Percentiles rank a stretch among this genome's conserved stretches.
Evolutionary conservation across 2,888 invertebrate species (phyloP).

Genomic region (Drosophila seclusa): DNA sequence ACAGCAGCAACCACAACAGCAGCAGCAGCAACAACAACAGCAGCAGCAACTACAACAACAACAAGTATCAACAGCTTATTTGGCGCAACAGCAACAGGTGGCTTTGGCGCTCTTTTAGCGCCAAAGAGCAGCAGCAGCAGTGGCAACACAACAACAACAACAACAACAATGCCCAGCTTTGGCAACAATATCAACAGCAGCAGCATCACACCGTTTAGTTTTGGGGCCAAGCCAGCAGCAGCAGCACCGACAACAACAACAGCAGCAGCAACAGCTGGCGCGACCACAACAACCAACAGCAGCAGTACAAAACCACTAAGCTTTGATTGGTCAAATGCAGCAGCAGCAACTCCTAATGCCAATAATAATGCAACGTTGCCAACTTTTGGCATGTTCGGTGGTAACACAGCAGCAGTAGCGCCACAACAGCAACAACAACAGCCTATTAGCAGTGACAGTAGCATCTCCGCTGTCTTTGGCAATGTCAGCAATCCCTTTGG

Average conservation of each 20-base stretch:
- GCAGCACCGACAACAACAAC: conserved; percentile 1
- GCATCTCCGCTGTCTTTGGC: conserved; percentile 4
- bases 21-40: not conserved
- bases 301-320: conserved; percentile 3
- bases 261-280: not conserved
- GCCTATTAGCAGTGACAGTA: not conserved
- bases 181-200: conserved; percentile 32
- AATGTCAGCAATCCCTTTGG: conserved; percentile 11
- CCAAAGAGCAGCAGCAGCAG: not conserved
- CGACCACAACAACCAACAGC: not conserved
- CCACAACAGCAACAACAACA: conserved; percentile 1
- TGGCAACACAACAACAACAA: conserved; percentile 8
- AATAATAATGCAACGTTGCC: conserved; percentile 6
- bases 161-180: conserved; percentile 17
- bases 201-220: conserved; percentile 14
- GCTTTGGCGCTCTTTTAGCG: conserved; percentile 11
- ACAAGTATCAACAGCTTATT: conserved; percentile 22
- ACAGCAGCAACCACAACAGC: not conserved
- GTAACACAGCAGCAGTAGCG: conserved; percentile 1
- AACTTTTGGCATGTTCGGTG: conserved; percentile 18
- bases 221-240: conserved; percentile 21
- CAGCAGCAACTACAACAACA: conserved; percentile 6
- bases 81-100: conserved; percentile 14
- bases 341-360: conserved; percentile 20
- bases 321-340: conserved; percentile 30